Evolutionary conservation across 2,113 vertebrate genomes (phyloP).

Genomic region (Myotis yumanensis): DNA sequence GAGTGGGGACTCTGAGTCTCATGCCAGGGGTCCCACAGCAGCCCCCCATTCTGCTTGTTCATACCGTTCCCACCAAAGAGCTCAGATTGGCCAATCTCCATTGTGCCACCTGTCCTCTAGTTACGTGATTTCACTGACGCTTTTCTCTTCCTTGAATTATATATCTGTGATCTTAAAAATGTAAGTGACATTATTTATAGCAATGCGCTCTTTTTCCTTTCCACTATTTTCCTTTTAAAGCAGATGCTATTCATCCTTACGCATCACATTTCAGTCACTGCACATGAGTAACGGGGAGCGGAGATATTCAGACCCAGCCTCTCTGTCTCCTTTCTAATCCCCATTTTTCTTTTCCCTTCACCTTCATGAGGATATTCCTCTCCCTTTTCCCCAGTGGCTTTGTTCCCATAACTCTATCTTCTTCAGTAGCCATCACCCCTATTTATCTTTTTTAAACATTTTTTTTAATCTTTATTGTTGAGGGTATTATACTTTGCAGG

Average conservation of each 20-base stretch:
- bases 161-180: slow-evolving; percentile 26
- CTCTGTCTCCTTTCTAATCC: neutral
- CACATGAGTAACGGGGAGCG: neutral
- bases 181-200: slow-evolving; percentile 49
- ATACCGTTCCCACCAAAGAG: neutral
- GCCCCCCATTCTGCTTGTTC: neutral
- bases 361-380: neutral
- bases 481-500: neutral
- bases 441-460: neutral
- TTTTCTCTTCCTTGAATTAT: slow-evolving; percentile 15
- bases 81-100: neutral
- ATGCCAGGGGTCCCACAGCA: neutral
- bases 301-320: slow-evolving; percentile 25
- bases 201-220: slow-evolving; percentile 9
- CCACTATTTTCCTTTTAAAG: slow-evolving; percentile 53
- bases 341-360: neutral
- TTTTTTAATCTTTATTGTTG: no score
- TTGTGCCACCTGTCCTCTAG: neutral
- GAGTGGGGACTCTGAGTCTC: neutral
- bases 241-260: slow-evolving; percentile 31
- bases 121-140: slow-evolving; percentile 31
- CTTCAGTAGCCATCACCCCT: neutral
- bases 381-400: neutral
- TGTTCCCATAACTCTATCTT: neutral
- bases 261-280: slow-evolving; percentile 9